Base-by-base conservation (phyloP, 2,888 invertebrate species). In the Rotaria macrura region DNA sequence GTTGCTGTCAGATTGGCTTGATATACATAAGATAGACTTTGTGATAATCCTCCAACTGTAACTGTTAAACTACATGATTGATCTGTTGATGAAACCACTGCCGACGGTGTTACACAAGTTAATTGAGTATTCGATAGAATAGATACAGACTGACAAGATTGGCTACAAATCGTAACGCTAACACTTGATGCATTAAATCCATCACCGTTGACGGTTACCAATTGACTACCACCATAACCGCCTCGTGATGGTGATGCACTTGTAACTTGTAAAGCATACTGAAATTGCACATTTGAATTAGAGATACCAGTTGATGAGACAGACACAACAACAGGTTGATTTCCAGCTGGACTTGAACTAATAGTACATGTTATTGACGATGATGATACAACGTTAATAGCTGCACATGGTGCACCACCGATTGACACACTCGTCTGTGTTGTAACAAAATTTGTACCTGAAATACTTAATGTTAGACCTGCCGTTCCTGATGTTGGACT, bases 1-100 rank as follows among this genome's bases (percentile, higher is more conserved):
- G n/a, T 74, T 12, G 86, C 74, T 38, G 86, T 86, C 29, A 86
- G 38, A 25, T n/a, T 47, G 12, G 52, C n/a, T 74, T 84, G 84
- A 49, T 86, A 86, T 7, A 14, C 3, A 86, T 72, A 86, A 6
- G 34, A 40, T 79, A 6, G 10, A 79, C n/a, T 79, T 79, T 43
- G 79, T 79, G 79, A 43, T 79, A 43, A 43, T 12, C 79, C 25
- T 17, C 65, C 65, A 43, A 43, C 40, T 40, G 40, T 79, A 25
- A 79, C 79, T 43, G n/a, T n/a, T 43, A 79, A 79, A 40, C n/a
- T 43, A 43, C 79, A 79, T 43, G 43, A 0, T 79, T 10, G 38
- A 79, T 79, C 79, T 25, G 79, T 25, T 17, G 43, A 2, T 6
- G 25, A 38, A 43, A 20, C 12, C 6, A 12, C n/a, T 79, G 43